These are phyloP conservation scores for Sarcophaga subvicina DNA, from an alignment of 2,888 invertebrate genomes.

Conservation along the genomic window DNA sequence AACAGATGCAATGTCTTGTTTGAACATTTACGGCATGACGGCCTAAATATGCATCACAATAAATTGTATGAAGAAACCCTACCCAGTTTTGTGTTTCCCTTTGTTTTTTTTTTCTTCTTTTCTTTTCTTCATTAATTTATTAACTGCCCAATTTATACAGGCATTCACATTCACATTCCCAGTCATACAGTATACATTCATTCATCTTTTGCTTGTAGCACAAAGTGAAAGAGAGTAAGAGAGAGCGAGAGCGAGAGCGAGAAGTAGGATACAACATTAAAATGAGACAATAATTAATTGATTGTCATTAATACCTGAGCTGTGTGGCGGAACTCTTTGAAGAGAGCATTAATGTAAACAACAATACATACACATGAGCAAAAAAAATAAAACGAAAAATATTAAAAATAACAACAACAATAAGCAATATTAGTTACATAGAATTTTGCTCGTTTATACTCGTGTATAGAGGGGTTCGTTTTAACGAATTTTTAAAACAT, in stretches of 20 bases:
- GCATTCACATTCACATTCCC: no score
- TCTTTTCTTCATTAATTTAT: no score
- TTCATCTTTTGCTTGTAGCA: neutral
- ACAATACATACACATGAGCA: conserved; percentile 2
- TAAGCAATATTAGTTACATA: neutral
- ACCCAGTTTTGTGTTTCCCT: conserved; percentile 29
- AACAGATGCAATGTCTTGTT: conserved; percentile 49
- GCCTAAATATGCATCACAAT: neutral
- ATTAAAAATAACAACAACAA: neutral
- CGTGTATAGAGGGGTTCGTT: conserved; percentile 38
- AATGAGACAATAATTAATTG: conserved; percentile 57
- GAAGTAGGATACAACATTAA: neutral
- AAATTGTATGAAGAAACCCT: conserved; percentile 34
- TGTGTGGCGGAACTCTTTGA: conserved; percentile 42
- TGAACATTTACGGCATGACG: neutral
- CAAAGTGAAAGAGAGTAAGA: neutral
- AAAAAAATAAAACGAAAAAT: neutral
- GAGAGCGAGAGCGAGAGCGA: neutral
- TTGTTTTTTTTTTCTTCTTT: no score
- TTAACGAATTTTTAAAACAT: neutral
- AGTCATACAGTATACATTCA: no score
- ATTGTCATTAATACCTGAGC: conserved; percentile 59
- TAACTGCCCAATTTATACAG: no score
- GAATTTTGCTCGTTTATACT: conserved; percentile 43
- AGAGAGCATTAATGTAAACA: neutral